Base-by-base conservation (phyloP, 2,797 vertebrate genomes). In the Sus cebifrons region DNA sequence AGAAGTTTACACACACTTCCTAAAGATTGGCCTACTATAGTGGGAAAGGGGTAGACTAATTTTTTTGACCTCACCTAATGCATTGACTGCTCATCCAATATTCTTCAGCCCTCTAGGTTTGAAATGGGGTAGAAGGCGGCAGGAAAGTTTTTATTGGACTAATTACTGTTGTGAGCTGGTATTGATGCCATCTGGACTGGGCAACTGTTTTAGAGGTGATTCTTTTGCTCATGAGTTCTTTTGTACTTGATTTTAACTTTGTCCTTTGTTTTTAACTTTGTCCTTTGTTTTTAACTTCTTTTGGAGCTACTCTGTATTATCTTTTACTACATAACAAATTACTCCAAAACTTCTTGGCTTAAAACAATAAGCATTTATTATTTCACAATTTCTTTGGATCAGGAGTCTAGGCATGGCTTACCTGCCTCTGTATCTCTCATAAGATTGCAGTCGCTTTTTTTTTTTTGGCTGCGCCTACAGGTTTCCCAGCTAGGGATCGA, bases 341-440 rank as follows among this genome's bases (percentile, higher is more conserved):
- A 44, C 71, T 78, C 15, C 21, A 62, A 68, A 94, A 75, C 13
- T 14, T 90, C 62, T 15, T 40, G 60, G 20, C 75, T 81, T 86
- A 73, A 81, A 91, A 78, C 49, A 91, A 18, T 56, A 54, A 40
- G 64, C n/a, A 20, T 36, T 64, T 67, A 70, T 78, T 73, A 64
- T 32, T 68, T 89, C 44, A 62, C 18, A 75, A 9, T 89, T 78
- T 95, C 79, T 95, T 40, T 86, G 54, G 15, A 18, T 70, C 49
- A 56, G 40, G 54, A 79, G 64, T 91, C 32, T 60, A 74, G 23
- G 23, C 13, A 13, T 89, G 36, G 56, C 44, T 86, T 64, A 81
- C 20, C 23, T 85, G 74, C 16, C 67, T 94, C 54, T 52, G 10
- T 7, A 2, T 87, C 82, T 93, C 32, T 81, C n/a, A 75, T 14